Conservation (phyloP, 2,888 invertebrate species). For the Synanthedon vespiformis region DNA sequence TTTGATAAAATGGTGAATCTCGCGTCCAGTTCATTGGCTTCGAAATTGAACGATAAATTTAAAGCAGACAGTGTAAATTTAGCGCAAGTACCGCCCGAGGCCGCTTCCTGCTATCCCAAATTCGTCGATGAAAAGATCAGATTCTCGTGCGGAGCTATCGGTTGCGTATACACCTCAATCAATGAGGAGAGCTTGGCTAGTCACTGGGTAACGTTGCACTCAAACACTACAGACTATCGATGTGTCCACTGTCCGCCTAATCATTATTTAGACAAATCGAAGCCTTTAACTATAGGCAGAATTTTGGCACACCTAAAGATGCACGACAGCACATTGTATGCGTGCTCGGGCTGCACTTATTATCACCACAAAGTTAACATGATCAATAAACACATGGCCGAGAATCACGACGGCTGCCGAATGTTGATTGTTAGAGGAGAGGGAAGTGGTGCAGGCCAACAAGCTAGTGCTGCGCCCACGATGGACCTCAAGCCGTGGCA, state of each 20-base stretch:
- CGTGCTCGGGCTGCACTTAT: slow-evolving; percentile 77
- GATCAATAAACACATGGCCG: slow-evolving; percentile 76
- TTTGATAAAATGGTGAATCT: slow-evolving; percentile 89
- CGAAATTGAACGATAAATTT: slow-evolving; percentile 21
- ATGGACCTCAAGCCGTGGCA: slow-evolving; percentile 76
- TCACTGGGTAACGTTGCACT: slow-evolving; percentile 80
- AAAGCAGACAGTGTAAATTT: slow-evolving; percentile 9
- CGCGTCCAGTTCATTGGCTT: slow-evolving; percentile 74
- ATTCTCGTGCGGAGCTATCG: slow-evolving; percentile 78
- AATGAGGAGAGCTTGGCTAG: slow-evolving; percentile 78
- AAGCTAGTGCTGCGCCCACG: slow-evolving; percentile 25
- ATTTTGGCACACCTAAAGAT: slow-evolving; percentile 79
- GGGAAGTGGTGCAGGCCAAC: slow-evolving; percentile 11
- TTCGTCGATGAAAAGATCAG: slow-evolving; percentile 69
- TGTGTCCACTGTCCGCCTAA: slow-evolving; percentile 80
- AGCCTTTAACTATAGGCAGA: slow-evolving; percentile 67
- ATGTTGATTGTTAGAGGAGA: slow-evolving; percentile 45
- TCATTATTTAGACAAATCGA: slow-evolving; percentile 54
- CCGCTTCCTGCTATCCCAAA: slow-evolving; percentile 40
- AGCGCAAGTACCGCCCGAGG: slow-evolving; percentile 21
- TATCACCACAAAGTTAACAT: slow-evolving; percentile 74
- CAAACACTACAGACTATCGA: slow-evolving; percentile 67
- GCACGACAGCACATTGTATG: slow-evolving; percentile 79
- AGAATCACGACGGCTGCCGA: slow-evolving; percentile 67
- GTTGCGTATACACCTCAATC: slow-evolving; percentile 78